These are phyloP conservation scores for Spinus pinus DNA, from an alignment of 2,797 vertebrate species.

Conservation along the genomic window DNA sequence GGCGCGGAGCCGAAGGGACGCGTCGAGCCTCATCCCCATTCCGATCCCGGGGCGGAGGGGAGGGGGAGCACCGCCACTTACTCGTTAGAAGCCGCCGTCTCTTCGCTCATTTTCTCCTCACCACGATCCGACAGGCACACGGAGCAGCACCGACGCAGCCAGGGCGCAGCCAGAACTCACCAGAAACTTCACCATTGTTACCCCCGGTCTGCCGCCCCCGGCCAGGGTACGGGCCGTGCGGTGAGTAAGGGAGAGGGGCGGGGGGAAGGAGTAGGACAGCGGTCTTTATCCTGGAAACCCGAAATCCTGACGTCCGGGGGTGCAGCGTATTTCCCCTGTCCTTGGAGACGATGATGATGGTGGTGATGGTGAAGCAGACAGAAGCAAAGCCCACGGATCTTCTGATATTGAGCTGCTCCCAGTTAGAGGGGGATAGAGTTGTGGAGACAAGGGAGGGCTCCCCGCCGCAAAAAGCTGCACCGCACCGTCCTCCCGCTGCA, in stretches of 20 bases:
- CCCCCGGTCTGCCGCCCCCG: slow-evolving; percentile 61
- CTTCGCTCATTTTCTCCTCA: slow-evolving; percentile 99
- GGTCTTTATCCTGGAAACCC: slow-evolving; percentile 9
- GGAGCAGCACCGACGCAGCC: slow-evolving; percentile 82
- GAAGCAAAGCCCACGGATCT: background rate
- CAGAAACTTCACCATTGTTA: slow-evolving; percentile 92
- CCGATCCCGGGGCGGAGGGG: background rate
- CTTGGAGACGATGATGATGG: background rate
- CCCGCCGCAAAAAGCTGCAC: slow-evolving; percentile 25
- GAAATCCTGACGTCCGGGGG: slow-evolving; percentile 38
- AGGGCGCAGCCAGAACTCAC: slow-evolving; percentile 86
- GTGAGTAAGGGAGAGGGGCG: background rate
- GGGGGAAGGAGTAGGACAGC: background rate
- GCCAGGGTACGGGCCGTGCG: slow-evolving; percentile 7
- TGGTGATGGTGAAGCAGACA: background rate
- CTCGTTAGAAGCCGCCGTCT: slow-evolving; percentile 97
- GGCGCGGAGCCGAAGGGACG: background rate
- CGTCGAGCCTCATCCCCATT: background rate
- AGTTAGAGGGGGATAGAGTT: background rate
- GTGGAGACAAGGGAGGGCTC: slow-evolving; percentile 21
- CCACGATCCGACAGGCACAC: slow-evolving; percentile 86
- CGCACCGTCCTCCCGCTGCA: slow-evolving; percentile 46
- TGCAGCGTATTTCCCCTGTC: slow-evolving; percentile 53
- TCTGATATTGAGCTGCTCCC: background rate
- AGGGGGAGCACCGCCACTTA: slow-evolving; percentile 73